phyloP scores from a whole-genome alignment of 1,140 invertebrate genomes.

The Zaprionus africanus region DNA sequence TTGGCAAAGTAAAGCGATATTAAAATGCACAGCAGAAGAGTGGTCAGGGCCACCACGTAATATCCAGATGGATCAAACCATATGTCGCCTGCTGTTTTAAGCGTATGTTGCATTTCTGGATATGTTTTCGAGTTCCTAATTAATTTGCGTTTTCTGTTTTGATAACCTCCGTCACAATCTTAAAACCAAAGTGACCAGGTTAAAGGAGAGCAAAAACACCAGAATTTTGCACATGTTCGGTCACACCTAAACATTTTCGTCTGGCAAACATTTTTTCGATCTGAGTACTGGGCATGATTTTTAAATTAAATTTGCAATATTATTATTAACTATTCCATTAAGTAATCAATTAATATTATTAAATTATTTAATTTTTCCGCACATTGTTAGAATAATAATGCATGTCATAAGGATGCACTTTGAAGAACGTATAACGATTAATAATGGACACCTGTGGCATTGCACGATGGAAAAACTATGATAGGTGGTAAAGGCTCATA shows the following conservation, averaged over 20 bases:
- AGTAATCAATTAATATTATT: too few species aligned
- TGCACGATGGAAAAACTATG: background rate
- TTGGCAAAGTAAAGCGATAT: constrained; percentile 72
- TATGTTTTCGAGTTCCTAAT: constrained; percentile 8
- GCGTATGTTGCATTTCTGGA: constrained; percentile 34
- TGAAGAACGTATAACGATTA: background rate
- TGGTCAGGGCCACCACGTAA: constrained; percentile 65
- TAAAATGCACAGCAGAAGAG: constrained; percentile 69
- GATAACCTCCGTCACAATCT: constrained; percentile 10
- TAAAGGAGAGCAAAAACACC: background rate
- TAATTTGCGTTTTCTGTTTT: constrained; percentile 39
- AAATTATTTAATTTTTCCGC: background rate
- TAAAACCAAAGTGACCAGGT: constrained; percentile 11
- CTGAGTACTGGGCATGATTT: background rate
- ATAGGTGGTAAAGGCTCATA: background rate
- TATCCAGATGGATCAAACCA: constrained; percentile 63
- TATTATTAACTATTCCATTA: too few species aligned
- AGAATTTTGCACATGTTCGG: background rate
- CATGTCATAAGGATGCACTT: background rate
- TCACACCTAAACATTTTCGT: background rate
- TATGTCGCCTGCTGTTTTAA: constrained; percentile 29
- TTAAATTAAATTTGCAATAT: background rate
- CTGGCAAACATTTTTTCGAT: background rate
- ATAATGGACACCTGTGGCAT: background rate
- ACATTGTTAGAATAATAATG: background rate